Evolutionary conservation across 2,888 invertebrate species (phyloP).

Genomic region (Elmis aenea): DNA sequence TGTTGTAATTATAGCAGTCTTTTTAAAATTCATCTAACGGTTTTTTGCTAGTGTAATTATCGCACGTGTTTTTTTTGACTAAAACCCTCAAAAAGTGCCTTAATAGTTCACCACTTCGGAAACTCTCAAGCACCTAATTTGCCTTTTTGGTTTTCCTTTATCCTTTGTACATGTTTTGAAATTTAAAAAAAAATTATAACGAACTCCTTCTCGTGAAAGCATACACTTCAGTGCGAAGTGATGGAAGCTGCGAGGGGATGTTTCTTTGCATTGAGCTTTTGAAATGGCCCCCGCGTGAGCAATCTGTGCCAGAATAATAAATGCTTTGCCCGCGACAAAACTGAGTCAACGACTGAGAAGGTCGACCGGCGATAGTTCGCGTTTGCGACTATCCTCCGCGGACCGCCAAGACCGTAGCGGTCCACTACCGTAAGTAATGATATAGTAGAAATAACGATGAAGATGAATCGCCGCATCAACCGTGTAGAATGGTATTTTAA

Average conservation of each 20-base stretch:
- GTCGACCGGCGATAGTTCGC: constrained; percentile 16
- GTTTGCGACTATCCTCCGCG: constrained; percentile 10
- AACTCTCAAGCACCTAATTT: no score
- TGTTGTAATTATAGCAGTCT: no score
- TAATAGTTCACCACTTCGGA: no score
- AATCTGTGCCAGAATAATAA: constrained; percentile 34
- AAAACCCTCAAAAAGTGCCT: no score
- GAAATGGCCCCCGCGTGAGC: constrained; percentile 35
- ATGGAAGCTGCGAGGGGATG: constrained; percentile 20
- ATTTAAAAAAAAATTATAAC: constrained; percentile 40
- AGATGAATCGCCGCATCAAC: constrained; percentile 19
- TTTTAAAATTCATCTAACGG: no score
- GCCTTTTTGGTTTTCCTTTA: no score
- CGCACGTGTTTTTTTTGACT: no score
- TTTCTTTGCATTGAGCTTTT: constrained; percentile 34
- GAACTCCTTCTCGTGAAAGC: constrained; percentile 31
- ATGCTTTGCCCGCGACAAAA: constrained; percentile 31
- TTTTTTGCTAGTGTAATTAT: no score
- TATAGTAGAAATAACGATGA: constrained; percentile 19
- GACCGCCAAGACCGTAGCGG: constrained; percentile 6
- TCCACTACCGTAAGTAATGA: constrained; percentile 15
- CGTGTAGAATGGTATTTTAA: constrained; percentile 7
- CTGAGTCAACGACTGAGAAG: constrained; percentile 26
- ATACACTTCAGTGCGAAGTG: constrained; percentile 23
- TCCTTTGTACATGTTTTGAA: constrained; percentile 33